Evolutionary conservation across 2,113 vertebrate species (phyloP).

Genomic region (Entomyzon cyanotis): DNA sequence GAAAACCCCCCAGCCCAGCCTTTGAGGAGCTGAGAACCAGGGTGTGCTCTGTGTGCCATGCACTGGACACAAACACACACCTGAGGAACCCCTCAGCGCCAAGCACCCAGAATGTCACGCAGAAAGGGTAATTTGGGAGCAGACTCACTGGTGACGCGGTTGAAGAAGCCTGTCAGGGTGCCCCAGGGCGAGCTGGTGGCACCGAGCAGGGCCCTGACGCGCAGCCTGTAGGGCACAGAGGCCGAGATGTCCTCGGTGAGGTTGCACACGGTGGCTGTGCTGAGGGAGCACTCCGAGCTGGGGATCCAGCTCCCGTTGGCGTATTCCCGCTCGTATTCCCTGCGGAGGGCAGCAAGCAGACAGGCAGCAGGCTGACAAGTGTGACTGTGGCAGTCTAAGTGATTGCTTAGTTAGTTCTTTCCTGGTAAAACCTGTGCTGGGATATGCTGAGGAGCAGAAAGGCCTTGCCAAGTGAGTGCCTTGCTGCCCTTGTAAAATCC

Average conservation of each 20-base stretch:
- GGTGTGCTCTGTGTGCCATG: neutral
- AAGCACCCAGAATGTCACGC: fast-evolving
- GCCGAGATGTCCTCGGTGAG: constrained; percentile 72
- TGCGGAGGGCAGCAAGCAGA: neutral
- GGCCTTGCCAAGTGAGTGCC: no score
- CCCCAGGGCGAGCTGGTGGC: constrained; percentile 57
- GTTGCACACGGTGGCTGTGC: constrained; percentile 43
- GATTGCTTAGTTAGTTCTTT: neutral
- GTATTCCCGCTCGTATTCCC: constrained; percentile 71
- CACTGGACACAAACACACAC: neutral
- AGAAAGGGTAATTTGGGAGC: fast-evolving
- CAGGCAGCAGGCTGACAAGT: neutral
- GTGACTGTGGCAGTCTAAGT: neutral
- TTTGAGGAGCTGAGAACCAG: neutral
- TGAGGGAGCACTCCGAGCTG: constrained; percentile 52
- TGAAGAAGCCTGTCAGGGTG: constrained; percentile 62
- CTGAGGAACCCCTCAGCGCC: no score
- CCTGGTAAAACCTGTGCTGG: neutral
- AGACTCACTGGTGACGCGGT: constrained; percentile 65
- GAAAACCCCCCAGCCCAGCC: neutral
- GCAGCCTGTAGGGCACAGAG: constrained; percentile 66
- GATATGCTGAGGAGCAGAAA: neutral
- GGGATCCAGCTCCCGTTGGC: constrained; percentile 70
- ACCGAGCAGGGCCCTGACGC: constrained; percentile 41
- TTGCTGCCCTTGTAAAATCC: no score